Percentiles rank a stretch among this genome's conserved stretches.
These are phyloP conservation scores for Sylvia borin DNA, from an alignment of 2,797 vertebrate species.

Conservation along the genomic window DNA sequence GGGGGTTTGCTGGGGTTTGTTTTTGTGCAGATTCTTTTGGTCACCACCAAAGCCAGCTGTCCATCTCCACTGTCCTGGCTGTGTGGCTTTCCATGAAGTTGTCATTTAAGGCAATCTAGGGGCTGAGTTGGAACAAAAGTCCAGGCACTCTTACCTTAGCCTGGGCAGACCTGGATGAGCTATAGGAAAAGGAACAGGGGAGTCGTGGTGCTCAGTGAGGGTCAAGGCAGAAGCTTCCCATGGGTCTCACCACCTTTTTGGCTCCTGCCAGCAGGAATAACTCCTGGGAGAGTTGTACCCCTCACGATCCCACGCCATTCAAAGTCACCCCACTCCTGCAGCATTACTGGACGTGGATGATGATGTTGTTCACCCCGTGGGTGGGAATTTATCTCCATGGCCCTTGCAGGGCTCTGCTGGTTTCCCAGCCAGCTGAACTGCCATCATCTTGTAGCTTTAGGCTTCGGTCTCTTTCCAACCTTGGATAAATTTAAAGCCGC, in stretches of 20 bases:
- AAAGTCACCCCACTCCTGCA: background rate
- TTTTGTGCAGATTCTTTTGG: background rate
- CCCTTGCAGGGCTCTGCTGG: background rate
- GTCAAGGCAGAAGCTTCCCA: background rate
- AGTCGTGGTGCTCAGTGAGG: background rate
- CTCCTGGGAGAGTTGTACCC: background rate
- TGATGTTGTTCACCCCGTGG: background rate
- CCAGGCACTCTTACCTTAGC: background rate
- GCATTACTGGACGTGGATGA: background rate
- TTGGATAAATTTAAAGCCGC: conserved; percentile 36
- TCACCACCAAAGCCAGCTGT: background rate
- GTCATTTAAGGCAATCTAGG: background rate
- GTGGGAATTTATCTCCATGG: background rate
- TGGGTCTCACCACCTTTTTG: background rate
- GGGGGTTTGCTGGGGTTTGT: background rate
- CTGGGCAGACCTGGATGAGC: background rate
- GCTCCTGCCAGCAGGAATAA: background rate
- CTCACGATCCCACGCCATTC: fast-evolving
- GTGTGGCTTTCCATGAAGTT: background rate
- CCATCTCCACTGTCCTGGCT: background rate
- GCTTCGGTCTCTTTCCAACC: background rate
- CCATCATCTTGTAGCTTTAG: background rate
- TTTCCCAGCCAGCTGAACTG: background rate
- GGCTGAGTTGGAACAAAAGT: background rate
- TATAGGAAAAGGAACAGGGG: background rate